Evolutionary conservation across 2,888 invertebrate species (phyloP).

Genomic region (Ormyrus labotus): DNA sequence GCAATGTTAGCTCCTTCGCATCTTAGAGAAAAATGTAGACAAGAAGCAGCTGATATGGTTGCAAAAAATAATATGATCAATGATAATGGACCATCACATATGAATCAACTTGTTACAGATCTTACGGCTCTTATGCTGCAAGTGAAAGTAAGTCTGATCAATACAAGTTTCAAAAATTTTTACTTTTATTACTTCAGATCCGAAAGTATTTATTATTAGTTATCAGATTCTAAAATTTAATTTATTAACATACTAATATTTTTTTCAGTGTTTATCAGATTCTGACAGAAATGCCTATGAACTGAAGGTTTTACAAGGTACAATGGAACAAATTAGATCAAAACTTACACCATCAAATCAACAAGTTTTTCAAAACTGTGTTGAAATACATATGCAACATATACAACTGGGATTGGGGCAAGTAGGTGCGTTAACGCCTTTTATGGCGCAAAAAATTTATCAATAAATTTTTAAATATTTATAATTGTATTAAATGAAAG

Average conservation of each 20-base stretch:
- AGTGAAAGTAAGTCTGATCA: conserved; percentile 80
- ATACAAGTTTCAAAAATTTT: neutral
- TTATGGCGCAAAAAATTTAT: conserved; percentile 73
- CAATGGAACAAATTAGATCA: conserved; percentile 91
- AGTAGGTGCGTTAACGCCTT: conserved; percentile 72
- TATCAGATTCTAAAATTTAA: neutral
- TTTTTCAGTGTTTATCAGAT: conserved; percentile 81
- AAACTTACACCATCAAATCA: conserved; percentile 86
- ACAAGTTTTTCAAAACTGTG: conserved; percentile 88
- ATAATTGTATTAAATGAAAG: conserved; percentile 43
- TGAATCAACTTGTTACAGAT: conserved; percentile 89
- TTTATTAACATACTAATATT: neutral
- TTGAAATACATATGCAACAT: conserved; percentile 94
- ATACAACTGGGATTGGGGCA: conserved; percentile 85
- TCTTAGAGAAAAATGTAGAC: conserved; percentile 89
- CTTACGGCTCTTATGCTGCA: conserved; percentile 93
- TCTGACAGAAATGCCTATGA: conserved; percentile 93
- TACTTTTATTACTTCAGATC: neutral
- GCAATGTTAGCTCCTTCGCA: conserved; percentile 93
- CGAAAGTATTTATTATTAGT: conserved; percentile 15
- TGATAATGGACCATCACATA: conserved; percentile 79
- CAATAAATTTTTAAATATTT: conserved; percentile 54
- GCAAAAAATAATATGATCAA: conserved; percentile 82
- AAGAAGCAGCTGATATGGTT: conserved; percentile 89
- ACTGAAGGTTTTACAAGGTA: conserved; percentile 91